These are phyloP conservation scores for Trachelus troglodyta DNA, from an alignment of 2,888 invertebrate species.

Conservation along the genomic window DNA sequence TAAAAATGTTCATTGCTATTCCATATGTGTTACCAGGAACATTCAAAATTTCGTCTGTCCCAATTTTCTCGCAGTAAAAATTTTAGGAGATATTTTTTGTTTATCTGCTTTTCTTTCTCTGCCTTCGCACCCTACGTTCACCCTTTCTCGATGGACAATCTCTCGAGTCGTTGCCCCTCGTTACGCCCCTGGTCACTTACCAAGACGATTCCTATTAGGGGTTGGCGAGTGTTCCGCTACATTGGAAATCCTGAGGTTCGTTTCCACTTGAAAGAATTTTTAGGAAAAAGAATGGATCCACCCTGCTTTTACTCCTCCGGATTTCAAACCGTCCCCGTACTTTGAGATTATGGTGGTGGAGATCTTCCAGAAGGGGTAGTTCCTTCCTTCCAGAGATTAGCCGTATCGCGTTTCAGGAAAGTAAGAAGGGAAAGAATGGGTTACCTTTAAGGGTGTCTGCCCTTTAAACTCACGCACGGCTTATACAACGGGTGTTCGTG, in stretches of 20 bases:
- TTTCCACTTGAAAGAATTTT: neutral
- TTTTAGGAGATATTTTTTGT: neutral
- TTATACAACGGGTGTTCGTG: neutral
- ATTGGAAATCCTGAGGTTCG: neutral
- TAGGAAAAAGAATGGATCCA: neutral
- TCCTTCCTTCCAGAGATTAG: neutral
- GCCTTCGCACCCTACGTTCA: neutral
- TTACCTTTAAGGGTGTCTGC: neutral
- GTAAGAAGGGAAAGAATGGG: neutral
- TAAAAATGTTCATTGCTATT: neutral
- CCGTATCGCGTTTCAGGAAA: neutral
- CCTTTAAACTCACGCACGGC: neutral
- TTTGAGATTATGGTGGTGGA: neutral
- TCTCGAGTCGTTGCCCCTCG: slow-evolving; percentile 3
- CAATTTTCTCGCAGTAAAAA: neutral
- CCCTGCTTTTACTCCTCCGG: neutral
- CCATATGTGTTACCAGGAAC: neutral
- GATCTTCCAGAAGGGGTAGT: neutral
- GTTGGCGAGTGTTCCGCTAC: neutral
- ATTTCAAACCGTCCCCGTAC: neutral
- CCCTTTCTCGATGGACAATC: neutral
- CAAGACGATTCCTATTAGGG: neutral
- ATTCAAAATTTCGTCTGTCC: neutral
- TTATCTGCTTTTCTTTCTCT: neutral
- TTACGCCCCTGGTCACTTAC: slow-evolving; percentile 1